Conservation (phyloP, 2,797 vertebrate species). For the Hypotaenidia okinawae region DNA sequence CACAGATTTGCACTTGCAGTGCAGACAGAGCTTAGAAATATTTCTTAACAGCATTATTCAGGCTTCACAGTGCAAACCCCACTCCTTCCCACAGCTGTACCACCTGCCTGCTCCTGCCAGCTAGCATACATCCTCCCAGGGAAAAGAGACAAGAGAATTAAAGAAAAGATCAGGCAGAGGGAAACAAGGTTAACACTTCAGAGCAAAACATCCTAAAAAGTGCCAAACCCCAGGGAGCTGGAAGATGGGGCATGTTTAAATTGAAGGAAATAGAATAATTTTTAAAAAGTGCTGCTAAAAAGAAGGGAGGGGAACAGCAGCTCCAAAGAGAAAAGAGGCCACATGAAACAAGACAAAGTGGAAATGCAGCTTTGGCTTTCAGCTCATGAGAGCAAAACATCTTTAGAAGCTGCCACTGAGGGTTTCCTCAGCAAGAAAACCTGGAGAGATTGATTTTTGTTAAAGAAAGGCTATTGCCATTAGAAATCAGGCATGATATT, state of each 20-base stretch:
- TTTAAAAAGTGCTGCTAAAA: neutral
- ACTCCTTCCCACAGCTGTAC: neutral
- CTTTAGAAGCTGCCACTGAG: neutral
- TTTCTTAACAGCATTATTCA: neutral
- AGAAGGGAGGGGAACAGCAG: neutral
- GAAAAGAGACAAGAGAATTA: neutral
- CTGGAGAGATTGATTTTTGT: neutral
- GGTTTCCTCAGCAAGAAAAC: neutral
- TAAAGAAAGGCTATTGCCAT: neutral
- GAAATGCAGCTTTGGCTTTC: neutral
- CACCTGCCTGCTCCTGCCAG: neutral
- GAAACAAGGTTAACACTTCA: neutral
- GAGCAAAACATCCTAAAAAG: neutral
- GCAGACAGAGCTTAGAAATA: neutral
- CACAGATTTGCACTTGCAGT: neutral
- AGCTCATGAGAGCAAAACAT: neutral
- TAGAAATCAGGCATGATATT: neutral
- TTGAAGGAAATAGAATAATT: neutral
- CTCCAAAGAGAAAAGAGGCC: neutral
- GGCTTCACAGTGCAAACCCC: conserved; percentile 22
- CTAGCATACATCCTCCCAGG: neutral
- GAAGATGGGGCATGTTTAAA: neutral
- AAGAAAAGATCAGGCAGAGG: neutral
- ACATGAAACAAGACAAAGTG: neutral
- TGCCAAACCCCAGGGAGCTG: neutral